Percentiles rank a stretch among this genome's conserved stretches.
phyloP scores from a whole-genome alignment of 1,140 invertebrate species.

The Drosophila kikkawai region DNA sequence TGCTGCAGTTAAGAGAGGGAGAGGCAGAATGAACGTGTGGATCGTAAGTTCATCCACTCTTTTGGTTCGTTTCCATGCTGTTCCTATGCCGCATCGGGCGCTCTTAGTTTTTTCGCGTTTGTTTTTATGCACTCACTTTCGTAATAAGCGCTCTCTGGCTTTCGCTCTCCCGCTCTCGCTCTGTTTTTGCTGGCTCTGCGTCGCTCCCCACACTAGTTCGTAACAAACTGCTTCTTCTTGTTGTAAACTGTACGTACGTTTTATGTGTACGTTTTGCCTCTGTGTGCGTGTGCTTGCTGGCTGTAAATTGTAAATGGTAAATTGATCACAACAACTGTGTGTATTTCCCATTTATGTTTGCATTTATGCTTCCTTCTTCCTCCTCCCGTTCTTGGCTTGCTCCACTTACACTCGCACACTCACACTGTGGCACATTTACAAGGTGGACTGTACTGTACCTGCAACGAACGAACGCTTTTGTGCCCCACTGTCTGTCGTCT shows the following conservation, averaged over 20 bases:
- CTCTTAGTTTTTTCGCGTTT: constrained; percentile 59
- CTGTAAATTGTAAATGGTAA: constrained; percentile 48
- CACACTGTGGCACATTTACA: not conserved
- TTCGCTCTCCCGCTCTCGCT: constrained; percentile 29
- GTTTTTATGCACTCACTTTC: constrained; percentile 73
- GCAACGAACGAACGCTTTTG: not conserved
- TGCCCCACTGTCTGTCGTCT: constrained; percentile 13
- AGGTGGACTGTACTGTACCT: constrained; percentile 35
- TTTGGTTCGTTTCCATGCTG: constrained; percentile 15
- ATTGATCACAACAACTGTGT: constrained; percentile 44
- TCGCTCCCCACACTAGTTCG: constrained; percentile 78
- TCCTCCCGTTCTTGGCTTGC: constrained; percentile 5
- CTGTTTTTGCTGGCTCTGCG: constrained; percentile 72
- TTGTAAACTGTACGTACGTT: constrained; percentile 46
- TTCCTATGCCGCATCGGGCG: constrained; percentile 36
- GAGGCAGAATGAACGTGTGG: constrained; percentile 59
- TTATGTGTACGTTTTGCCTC: constrained; percentile 4
- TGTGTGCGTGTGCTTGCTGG: constrained; percentile 28
- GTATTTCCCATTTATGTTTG: constrained; percentile 48
- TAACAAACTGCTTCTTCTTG: constrained; percentile 82
- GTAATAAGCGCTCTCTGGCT: constrained; percentile 50
- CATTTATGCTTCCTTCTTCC: constrained; percentile 42
- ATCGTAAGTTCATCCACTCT: constrained; percentile 62
- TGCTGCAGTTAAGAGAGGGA: constrained; percentile 30
- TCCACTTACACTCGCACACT: constrained; percentile 21